phyloP scores from a whole-genome alignment of 2,113 vertebrate species.

The Beaufortia kweichowensis region DNA sequence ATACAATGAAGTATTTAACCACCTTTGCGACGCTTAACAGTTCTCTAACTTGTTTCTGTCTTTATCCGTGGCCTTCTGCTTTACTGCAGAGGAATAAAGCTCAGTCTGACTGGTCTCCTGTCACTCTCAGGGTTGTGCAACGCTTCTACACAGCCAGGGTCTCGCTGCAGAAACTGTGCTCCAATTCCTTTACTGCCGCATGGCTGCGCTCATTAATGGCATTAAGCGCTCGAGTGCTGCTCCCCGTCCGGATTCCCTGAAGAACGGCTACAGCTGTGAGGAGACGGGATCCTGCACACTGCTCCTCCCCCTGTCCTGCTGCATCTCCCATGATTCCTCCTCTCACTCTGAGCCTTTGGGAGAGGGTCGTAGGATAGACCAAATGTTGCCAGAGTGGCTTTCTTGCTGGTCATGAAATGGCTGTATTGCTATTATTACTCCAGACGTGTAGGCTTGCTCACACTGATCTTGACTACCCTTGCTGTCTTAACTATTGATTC shows the following conservation, averaged over 20 bases:
- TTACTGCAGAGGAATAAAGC: not conserved
- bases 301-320: constrained; percentile 22
- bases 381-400: no score
- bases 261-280: constrained; percentile 93
- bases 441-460: no score
- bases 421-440: no score
- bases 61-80: not conserved
- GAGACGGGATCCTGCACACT: constrained; percentile 65
- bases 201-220: constrained; percentile 87
- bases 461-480: no score
- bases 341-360: constrained; percentile 67
- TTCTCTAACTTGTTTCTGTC: not conserved
- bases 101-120: constrained; percentile 57
- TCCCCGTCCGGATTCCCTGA: constrained; percentile 88
- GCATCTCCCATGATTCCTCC: constrained; percentile 26
- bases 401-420: no score
- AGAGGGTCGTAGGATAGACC: constrained; percentile 52
- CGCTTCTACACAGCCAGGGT: constrained; percentile 19
- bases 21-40: not conserved
- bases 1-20: not conserved
- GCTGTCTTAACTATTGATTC: no score
- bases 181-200: constrained; percentile 80
- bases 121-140: constrained; percentile 54
- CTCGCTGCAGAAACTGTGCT: constrained; percentile 59
- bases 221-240: constrained; percentile 85